These are phyloP conservation scores for Globodera rostochiensis DNA, from an alignment of 1,140 invertebrate species.

Conservation along the genomic window DNA sequence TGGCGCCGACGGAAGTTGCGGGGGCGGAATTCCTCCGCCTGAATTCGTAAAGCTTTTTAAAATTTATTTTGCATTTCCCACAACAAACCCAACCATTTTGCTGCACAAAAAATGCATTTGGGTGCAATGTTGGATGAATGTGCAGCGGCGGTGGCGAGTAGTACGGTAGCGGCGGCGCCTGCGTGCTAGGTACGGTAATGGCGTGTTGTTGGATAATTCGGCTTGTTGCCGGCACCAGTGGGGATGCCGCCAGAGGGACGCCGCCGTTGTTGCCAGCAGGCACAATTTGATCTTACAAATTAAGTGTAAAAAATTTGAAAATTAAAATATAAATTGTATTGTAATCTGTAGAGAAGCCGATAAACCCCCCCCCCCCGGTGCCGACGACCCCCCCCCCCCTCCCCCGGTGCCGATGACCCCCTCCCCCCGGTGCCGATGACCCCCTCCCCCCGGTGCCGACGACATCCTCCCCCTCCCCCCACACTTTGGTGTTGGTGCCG, in stretches of 20 bases:
- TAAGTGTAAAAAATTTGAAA: too few species aligned
- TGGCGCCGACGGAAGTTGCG: background rate
- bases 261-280: background rate
- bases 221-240: background rate
- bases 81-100: background rate
- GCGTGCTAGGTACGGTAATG: background rate
- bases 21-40: background rate
- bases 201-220: background rate
- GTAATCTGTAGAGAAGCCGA: too few species aligned
- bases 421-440: too few species aligned
- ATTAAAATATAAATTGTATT: too few species aligned
- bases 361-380: too few species aligned
- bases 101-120: background rate
- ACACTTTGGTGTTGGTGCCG: background rate
- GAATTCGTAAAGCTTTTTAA: background rate
- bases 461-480: background rate
- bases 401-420: too few species aligned
- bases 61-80: background rate
- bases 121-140: conserved; percentile 1
- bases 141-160: background rate
- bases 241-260: background rate
- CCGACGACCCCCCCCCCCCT: too few species aligned
- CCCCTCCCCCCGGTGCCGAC: too few species aligned
- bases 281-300: background rate
- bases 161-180: background rate